Evolutionary conservation across 2,113 vertebrate genomes (phyloP).

Genomic region (Melanerpes aurifrons): DNA sequence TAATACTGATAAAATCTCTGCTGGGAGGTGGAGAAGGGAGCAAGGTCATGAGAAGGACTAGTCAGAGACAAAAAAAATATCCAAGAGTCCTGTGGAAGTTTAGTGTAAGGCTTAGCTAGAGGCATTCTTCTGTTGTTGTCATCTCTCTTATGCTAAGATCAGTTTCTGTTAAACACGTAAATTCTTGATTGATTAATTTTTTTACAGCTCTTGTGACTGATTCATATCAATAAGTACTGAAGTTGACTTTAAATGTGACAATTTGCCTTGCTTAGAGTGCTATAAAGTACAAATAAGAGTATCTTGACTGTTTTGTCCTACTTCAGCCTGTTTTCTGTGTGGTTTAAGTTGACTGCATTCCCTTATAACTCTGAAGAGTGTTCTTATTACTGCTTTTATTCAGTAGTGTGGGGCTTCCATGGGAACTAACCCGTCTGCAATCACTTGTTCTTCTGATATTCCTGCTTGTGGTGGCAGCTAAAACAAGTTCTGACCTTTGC

Average conservation of each 20-base stretch:
- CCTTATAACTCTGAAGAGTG: not conserved
- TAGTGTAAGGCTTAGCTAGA: not conserved
- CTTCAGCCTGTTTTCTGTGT: not conserved
- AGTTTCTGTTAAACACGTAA: not conserved
- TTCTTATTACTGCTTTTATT: not conserved
- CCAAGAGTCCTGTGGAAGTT: not conserved
- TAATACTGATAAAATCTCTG: not conserved
- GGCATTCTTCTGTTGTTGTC: not conserved
- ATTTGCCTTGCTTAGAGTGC: not conserved
- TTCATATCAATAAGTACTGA: not conserved
- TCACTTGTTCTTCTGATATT: not conserved
- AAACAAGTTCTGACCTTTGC: conserved; percentile 6
- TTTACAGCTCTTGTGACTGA: not conserved
- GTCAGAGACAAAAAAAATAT: not conserved
- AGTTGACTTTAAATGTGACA: not conserved
- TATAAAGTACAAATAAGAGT: not conserved
- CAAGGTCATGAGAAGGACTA: not conserved
- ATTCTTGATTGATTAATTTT: not conserved
- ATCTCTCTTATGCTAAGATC: not conserved
- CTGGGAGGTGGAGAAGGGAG: not conserved
- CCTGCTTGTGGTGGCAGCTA: conserved; percentile 19
- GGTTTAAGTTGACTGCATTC: not conserved
- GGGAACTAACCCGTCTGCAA: conserved; percentile 24
- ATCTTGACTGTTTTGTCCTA: not conserved
- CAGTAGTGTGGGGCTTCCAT: not conserved